Percentiles rank a stretch among this genome's conserved stretches.
Evolutionary conservation across 2,113 vertebrate species (phyloP).

Genomic region (Pseudorectes ferrugineus): DNA sequence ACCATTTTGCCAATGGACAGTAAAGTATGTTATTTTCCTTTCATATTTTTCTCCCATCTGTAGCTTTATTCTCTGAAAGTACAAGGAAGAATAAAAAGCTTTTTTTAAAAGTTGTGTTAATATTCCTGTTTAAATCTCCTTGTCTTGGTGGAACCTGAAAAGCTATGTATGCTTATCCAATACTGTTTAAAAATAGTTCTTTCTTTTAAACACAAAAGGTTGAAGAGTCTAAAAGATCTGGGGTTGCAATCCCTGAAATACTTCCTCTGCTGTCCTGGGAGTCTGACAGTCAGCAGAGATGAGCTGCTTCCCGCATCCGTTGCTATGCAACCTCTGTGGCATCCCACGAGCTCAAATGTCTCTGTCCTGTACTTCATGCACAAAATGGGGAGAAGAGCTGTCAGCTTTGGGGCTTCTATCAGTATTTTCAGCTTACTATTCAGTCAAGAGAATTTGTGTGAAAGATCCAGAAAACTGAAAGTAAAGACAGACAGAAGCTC

Average conservation of each 20-base stretch:
- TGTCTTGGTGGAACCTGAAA: background rate
- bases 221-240: background rate
- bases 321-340: constrained; percentile 24
- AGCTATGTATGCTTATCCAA: background rate
- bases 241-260: background rate
- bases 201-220: constrained; percentile 2
- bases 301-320: background rate
- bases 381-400: background rate
- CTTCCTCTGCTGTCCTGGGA: constrained; percentile 1
- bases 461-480: background rate
- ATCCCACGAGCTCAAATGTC: background rate
- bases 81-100: background rate
- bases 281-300: background rate
- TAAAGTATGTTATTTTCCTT: background rate
- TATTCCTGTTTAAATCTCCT: background rate
- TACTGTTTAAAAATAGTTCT: background rate
- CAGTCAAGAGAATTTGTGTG: background rate
- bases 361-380: background rate
- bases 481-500: background rate
- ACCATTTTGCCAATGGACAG: background rate
- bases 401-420: background rate
- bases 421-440: background rate
- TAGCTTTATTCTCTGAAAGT: background rate
- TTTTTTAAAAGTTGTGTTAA: background rate
- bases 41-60: background rate